These are phyloP conservation scores for Rosalia funebris DNA, from an alignment of 2,888 invertebrate genomes.

Conservation along the genomic window DNA sequence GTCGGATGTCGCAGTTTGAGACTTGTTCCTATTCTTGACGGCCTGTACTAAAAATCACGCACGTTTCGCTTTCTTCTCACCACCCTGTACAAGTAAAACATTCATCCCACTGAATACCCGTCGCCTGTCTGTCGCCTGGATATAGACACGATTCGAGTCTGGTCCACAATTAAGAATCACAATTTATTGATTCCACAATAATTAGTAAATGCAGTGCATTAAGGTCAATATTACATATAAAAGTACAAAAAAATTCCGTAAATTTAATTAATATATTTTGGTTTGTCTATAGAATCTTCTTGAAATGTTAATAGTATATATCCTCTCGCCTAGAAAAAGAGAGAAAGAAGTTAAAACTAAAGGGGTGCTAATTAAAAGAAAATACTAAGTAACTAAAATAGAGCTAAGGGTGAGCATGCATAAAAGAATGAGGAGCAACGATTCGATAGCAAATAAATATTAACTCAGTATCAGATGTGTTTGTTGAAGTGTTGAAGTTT, in stretches of 20 bases:
- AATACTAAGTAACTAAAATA: constrained; percentile 24
- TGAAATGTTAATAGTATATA: constrained; percentile 58
- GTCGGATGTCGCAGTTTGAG: no score
- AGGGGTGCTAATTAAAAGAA: constrained; percentile 28
- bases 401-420: constrained; percentile 9
- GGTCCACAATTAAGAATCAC: constrained; percentile 21
- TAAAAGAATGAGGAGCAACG: constrained; percentile 1
- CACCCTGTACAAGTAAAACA: no score
- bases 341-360: constrained; percentile 46
- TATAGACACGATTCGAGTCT: background rate
- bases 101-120: no score
- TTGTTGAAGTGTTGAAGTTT: no score
- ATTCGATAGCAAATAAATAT: background rate
- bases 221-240: constrained; percentile 5
- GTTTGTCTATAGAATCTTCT: constrained; percentile 57
- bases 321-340: constrained; percentile 58
- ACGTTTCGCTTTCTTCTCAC: no score
- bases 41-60: no score
- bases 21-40: no score
- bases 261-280: constrained; percentile 58
- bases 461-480: no score
- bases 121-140: constrained; percentile 1
- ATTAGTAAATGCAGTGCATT: constrained; percentile 2
- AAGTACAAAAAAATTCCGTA: constrained; percentile 14
- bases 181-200: constrained; percentile 15